Evolutionary conservation across 2,888 invertebrate species (phyloP).

Genomic region (Proisotoma minuta): DNA sequence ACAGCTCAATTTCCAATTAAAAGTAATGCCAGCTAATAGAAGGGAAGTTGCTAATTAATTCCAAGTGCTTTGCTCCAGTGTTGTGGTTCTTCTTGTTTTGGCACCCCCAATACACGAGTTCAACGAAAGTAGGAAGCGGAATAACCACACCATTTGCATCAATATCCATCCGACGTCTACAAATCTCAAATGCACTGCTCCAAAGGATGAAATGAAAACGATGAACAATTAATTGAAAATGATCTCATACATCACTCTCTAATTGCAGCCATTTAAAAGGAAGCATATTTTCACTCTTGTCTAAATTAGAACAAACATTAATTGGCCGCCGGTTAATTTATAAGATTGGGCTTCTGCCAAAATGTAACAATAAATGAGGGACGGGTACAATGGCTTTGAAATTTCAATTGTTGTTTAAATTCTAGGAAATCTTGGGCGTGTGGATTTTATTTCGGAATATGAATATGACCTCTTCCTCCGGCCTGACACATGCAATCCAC

Average conservation of each 20-base stretch:
- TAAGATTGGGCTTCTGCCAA: neutral
- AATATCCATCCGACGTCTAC: too few species aligned
- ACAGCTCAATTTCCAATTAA: too few species aligned
- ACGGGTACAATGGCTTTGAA: neutral
- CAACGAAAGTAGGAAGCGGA: too few species aligned
- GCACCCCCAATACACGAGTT: too few species aligned
- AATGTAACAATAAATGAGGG: neutral
- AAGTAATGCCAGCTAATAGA: too few species aligned
- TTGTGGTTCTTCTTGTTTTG: too few species aligned
- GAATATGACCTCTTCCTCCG: slow-evolving; percentile 95
- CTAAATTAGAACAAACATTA: neutral
- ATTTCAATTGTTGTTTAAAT: neutral
- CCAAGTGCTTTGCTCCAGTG: too few species aligned
- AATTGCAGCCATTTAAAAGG: neutral
- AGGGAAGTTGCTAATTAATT: too few species aligned
- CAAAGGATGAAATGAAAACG: too few species aligned
- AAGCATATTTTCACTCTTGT: neutral
- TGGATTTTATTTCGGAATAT: slow-evolving; percentile 85
- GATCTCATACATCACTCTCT: neutral
- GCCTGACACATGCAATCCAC: slow-evolving; percentile 92
- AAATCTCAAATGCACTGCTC: too few species aligned
- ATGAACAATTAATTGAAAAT: neutral
- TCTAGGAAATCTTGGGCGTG: slow-evolving; percentile 79
- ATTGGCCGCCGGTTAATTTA: too few species aligned
- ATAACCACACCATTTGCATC: too few species aligned